Evolutionary conservation across 2,797 vertebrate species (phyloP).

Genomic region (Myotis myotis): DNA sequence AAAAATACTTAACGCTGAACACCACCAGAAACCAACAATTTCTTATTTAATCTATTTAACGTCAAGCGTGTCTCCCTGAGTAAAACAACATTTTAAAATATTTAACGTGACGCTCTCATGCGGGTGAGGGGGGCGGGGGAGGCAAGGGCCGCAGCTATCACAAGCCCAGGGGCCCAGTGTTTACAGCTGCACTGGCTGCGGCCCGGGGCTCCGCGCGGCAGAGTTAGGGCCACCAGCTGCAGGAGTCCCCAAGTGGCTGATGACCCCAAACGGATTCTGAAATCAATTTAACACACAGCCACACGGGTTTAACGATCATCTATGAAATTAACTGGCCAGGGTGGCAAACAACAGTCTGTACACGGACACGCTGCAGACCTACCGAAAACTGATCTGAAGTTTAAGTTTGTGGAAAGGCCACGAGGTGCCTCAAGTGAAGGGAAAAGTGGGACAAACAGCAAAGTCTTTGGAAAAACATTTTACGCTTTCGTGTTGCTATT

Average conservation of each 20-base stretch:
- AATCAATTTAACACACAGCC: constrained; percentile 58
- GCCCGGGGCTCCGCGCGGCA: constrained; percentile 54
- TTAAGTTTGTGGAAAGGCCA: neutral
- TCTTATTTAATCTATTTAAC: constrained; percentile 82
- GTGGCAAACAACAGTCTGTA: neutral
- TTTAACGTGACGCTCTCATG: constrained; percentile 77
- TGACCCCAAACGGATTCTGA: constrained; percentile 46
- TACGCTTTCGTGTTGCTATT: neutral
- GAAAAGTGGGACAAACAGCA: neutral
- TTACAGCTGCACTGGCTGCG: constrained; percentile 73
- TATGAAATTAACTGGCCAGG: constrained; percentile 72
- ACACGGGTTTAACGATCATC: constrained; percentile 70
- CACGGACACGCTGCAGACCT: neutral
- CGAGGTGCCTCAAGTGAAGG: neutral
- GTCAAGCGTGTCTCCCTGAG: constrained; percentile 78
- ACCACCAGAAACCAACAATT: constrained; percentile 76
- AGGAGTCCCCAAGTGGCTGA: constrained; percentile 50
- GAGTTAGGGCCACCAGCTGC: constrained; percentile 21
- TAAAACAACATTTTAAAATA: constrained; percentile 78
- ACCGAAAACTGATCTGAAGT: neutral
- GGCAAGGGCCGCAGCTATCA: constrained; percentile 42
- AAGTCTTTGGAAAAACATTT: neutral
- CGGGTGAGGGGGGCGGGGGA: neutral
- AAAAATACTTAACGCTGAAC: constrained; percentile 70
- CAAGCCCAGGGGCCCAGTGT: constrained; percentile 69